Base-by-base conservation (phyloP, 2,888 invertebrate genomes). In the Aquatica leii region DNA sequence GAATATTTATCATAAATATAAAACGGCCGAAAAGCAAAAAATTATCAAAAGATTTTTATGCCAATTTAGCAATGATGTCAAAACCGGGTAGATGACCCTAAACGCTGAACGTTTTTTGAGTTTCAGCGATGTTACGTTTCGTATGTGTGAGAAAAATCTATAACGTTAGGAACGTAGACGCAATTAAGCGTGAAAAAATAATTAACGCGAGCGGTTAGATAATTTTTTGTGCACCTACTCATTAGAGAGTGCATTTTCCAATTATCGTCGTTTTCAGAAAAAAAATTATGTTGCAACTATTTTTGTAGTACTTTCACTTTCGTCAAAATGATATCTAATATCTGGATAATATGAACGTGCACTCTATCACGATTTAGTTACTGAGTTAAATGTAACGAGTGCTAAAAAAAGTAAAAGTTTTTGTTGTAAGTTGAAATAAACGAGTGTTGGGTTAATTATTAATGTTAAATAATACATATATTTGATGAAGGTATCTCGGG, bases 351-450 rank as follows among this genome's bases (percentile, higher is more conserved):
- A 24, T n/a, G n/a, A n/a, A n/a, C 18, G 46, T 20, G 46, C 17
- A 46, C 46, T 18, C 46, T 46, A 46, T 11, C 46, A 46, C 18
- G 46, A 17, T 46, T 46, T 46, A 46, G 46, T 46, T 18, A 46
- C 46, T 46, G 18, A 46, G 11, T 11, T 17, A 43, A 43, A 31
- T 9, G 31, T 37, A 37, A 20, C n/a, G 15, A 20, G 46, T 20
- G 18, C 46, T 46, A 46, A 46, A 46, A n/a, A 24, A 46, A 46
- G 46, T 46, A 46, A 46, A 46, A 46, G 46, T 46, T 46, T 43
- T 18, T 46, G 24, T 24, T 24, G 6, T 6, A 6, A 6, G 24
- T 24, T 24, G 24, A 2, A 24, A 24, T 24, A 24, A 24, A 6
- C 24, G 6, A 24, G 24, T n/a, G n/a, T 24, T 6, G 6, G 6